These are phyloP conservation scores for Trichoplax adhaerens DNA, from an alignment of 37 sponge, comb jelly and placozoan genomes.

Conservation along the genomic window DNA sequence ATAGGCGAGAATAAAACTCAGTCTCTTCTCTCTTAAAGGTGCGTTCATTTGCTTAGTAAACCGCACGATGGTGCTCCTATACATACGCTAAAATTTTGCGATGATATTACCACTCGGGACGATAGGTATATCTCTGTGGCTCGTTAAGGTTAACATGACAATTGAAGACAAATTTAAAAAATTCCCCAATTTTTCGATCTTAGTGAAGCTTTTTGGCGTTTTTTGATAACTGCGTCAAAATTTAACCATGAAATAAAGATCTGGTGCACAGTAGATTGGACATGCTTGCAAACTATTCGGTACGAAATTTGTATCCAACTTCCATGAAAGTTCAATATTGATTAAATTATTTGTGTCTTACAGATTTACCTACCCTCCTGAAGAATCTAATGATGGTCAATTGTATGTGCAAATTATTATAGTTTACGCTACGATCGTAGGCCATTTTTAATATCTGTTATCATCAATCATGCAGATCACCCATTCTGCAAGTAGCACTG, in stretches of 20 bases:
- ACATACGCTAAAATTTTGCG: constrained; percentile 59
- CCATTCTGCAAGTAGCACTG: constrained; percentile 22
- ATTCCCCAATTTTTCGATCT: no score
- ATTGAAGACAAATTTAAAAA: no score
- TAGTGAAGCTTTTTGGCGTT: constrained; percentile 64
- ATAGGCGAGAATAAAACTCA: not conserved
- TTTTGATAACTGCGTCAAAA: constrained; percentile 55
- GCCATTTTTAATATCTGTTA: constrained; percentile 2
- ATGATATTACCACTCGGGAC: constrained; percentile 41
- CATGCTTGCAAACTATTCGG: constrained; percentile 67
- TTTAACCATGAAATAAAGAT: constrained; percentile 55
- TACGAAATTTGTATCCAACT: not conserved
- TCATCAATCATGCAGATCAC: no score
- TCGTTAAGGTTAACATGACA: not conserved
- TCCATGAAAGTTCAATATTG: no score
- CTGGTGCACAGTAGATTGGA: constrained; percentile 78
- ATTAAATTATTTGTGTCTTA: no score
- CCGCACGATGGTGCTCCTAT: constrained; percentile 64
- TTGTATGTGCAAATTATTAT: not conserved
- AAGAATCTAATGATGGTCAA: not conserved
- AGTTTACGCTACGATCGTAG: not conserved
- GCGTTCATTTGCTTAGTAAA: not conserved
- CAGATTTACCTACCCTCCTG: no score
- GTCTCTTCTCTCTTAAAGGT: not conserved
- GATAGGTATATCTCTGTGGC: constrained; percentile 17